Percentiles rank a stretch among this genome's conserved stretches.
phyloP scores from a whole-genome alignment of 2,113 vertebrate species.

The Bagarius yarrelli region DNA sequence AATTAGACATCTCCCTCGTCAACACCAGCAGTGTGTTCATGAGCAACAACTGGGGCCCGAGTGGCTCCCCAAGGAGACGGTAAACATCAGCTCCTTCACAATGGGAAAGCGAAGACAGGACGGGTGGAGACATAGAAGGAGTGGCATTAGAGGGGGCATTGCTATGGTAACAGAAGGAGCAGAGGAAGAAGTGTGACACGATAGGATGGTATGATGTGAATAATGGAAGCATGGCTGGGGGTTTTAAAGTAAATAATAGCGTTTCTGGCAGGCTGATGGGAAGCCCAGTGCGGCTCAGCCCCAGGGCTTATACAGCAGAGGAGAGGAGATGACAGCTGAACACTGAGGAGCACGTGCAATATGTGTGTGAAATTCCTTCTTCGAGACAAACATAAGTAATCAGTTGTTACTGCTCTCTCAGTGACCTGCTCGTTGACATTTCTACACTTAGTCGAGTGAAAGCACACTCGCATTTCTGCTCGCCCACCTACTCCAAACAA shows the following conservation, averaged over 20 bases:
- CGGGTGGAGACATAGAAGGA: constrained; percentile 36
- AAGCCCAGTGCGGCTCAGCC: constrained; percentile 25
- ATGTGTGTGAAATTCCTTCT: constrained; percentile 23
- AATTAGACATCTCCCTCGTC: constrained; percentile 43
- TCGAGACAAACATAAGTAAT: constrained; percentile 33
- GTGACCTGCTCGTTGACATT: constrained; percentile 31
- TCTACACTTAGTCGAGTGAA: constrained; percentile 7
- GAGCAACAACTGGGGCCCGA: constrained; percentile 41
- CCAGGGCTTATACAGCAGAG: constrained; percentile 14
- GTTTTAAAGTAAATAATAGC: constrained; percentile 35
- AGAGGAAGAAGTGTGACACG: constrained; percentile 3
- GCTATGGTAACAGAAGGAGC: constrained; percentile 43
- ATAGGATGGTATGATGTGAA: constrained; percentile 10
- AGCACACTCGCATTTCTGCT: neutral
- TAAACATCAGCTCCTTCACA: constrained; percentile 13
- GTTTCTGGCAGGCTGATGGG: constrained; percentile 17
- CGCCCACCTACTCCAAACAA: constrained; percentile 44
- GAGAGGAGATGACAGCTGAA: neutral
- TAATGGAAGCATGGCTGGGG: neutral
- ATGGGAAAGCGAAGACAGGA: constrained; percentile 16
- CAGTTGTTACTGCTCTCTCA: constrained; percentile 35
- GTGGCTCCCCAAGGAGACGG: neutral
- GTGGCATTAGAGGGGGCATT: constrained; percentile 23
- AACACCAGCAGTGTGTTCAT: constrained; percentile 7
- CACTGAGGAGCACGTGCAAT: constrained; percentile 14